Evolutionary conservation across 2,888 invertebrate species (phyloP).

Genomic region (Plagodis dolabraria): DNA sequence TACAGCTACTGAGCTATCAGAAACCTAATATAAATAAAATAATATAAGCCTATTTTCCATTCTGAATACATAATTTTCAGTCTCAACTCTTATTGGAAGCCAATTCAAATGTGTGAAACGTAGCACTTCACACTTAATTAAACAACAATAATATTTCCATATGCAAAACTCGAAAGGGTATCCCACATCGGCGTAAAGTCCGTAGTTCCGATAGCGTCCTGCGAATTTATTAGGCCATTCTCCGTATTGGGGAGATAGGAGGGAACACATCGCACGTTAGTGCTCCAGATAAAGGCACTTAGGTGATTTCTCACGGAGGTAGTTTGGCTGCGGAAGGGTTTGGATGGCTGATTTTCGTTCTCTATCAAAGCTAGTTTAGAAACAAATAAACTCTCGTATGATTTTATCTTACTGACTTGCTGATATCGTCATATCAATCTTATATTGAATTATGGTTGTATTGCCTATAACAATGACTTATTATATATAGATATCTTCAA

Average conservation of each 20-base stretch:
- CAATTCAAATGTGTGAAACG: neutral
- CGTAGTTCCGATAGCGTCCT: slow-evolving; percentile 19
- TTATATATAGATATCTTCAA: too few relatives aligned
- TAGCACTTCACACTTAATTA: too few relatives aligned
- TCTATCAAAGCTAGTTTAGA: neutral
- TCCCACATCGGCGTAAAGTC: slow-evolving; percentile 13
- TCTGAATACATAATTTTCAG: too few relatives aligned
- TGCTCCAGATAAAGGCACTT: slow-evolving; percentile 17
- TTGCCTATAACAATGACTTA: too few relatives aligned
- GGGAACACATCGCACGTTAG: slow-evolving; percentile 25
- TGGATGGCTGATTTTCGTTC: neutral
- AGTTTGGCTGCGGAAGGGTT: slow-evolving; percentile 3
- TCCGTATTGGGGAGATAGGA: slow-evolving; percentile 49
- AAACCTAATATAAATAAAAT: too few relatives aligned
- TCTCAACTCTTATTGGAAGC: neutral
- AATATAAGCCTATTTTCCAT: too few relatives aligned
- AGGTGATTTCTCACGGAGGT: slow-evolving; percentile 11
- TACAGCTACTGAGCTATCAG: too few relatives aligned
- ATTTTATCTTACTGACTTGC: neutral
- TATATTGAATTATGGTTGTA: too few relatives aligned
- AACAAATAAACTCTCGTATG: neutral
- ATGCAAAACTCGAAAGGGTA: slow-evolving; percentile 9
- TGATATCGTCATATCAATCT: neutral
- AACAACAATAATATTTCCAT: slow-evolving; percentile 6
- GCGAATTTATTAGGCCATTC: slow-evolving; percentile 57